phyloP scores from a whole-genome alignment of 37 sponge, comb jelly and placozoan species.

The Trichoplax adhaerens region DNA sequence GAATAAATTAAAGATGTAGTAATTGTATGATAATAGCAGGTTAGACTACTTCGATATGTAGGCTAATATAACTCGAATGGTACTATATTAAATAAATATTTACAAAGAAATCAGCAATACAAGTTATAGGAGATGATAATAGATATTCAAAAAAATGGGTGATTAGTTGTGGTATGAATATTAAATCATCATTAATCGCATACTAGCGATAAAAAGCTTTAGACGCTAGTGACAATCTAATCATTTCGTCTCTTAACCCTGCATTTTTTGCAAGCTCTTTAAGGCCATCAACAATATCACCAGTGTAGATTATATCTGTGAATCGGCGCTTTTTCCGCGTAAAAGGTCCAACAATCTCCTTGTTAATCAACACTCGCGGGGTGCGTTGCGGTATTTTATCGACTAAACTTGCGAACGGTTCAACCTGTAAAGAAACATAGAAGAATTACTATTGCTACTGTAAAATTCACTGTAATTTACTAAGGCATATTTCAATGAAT shows the following conservation, averaged over 20 bases:
- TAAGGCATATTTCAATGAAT: too few species aligned
- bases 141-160: too few species aligned
- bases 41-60: too few species aligned
- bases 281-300: conserved; percentile 46
- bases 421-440: conserved; percentile 28
- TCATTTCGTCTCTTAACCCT: conserved; percentile 47
- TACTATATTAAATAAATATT: too few species aligned
- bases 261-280: conserved; percentile 21
- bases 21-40: too few species aligned
- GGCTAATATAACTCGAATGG: too few species aligned
- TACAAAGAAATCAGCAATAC: too few species aligned
- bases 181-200: too few species aligned
- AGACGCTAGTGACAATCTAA: not conserved
- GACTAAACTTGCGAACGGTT: conserved; percentile 78
- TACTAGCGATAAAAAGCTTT: too few species aligned
- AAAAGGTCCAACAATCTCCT: conserved; percentile 73
- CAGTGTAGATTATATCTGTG: conserved; percentile 38
- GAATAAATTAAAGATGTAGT: too few species aligned
- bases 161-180: too few species aligned
- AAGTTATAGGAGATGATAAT: too few species aligned
- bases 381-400: conserved; percentile 20
- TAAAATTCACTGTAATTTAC: not conserved
- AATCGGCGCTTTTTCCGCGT: conserved; percentile 12
- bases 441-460: not conserved
- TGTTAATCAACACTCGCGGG: conserved; percentile 72